These are phyloP conservation scores for Mizuhopecten yessoensis DNA, from an alignment of 1,140 invertebrate genomes.

Conservation along the genomic window DNA sequence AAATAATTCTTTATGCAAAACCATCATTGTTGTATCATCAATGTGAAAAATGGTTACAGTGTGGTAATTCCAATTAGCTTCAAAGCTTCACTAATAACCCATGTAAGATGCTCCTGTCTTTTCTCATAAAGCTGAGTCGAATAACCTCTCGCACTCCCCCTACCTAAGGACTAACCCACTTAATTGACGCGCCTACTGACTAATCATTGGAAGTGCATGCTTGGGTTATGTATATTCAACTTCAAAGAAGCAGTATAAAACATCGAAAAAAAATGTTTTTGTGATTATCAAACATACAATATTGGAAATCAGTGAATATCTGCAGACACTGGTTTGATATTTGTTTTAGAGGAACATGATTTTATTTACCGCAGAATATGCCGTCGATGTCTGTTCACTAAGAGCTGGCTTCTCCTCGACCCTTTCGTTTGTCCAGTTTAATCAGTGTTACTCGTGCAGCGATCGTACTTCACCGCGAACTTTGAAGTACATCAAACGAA, in stretches of 20 bases:
- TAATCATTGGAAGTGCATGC: neutral
- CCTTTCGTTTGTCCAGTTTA: neutral
- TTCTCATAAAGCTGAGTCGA: neutral
- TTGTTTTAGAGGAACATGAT: neutral
- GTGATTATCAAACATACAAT: neutral
- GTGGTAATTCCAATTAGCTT: neutral
- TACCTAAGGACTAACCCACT: neutral
- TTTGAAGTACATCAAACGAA: neutral
- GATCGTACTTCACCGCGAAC: neutral
- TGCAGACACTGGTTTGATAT: neutral
- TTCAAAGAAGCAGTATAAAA: neutral
- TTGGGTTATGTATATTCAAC: neutral
- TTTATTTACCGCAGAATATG: neutral
- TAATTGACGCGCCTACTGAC: neutral
- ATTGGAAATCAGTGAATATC: neutral
- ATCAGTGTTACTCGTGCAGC: neutral
- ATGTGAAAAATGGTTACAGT: neutral
- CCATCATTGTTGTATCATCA: neutral
- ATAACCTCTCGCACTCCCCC: neutral
- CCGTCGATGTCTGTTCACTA: neutral
- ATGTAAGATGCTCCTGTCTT: neutral
- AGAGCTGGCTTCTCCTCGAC: neutral
- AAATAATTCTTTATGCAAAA: neutral
- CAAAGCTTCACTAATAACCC: neutral
- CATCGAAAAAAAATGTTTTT: neutral